These are phyloP conservation scores for Pachyuromys duprasi DNA, from an alignment of 2,797 vertebrate genomes.

Conservation along the genomic window DNA sequence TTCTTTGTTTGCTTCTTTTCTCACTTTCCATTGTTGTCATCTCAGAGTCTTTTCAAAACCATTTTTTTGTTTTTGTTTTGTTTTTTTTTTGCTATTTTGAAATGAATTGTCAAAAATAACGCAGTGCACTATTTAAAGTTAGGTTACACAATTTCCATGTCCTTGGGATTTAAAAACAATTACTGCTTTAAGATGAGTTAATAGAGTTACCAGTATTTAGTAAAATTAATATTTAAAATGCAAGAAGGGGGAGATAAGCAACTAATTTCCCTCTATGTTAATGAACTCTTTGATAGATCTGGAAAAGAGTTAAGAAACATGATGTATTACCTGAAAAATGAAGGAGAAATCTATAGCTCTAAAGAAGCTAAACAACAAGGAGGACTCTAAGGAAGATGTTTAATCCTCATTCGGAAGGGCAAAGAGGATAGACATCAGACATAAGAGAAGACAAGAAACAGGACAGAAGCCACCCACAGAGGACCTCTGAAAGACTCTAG, in stretches of 20 bases:
- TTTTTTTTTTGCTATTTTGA: slow-evolving; percentile 42
- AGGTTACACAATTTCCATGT: slow-evolving; percentile 59
- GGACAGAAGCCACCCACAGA: too few relatives aligned
- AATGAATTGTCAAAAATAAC: neutral
- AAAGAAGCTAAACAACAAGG: too few relatives aligned
- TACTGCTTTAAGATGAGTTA: neutral
- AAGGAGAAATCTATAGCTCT: neutral
- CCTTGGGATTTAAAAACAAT: slow-evolving; percentile 26
- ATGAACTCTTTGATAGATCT: neutral
- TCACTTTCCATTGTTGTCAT: neutral
- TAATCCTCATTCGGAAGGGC: too few relatives aligned
- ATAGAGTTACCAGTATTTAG: neutral
- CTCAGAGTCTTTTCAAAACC: neutral
- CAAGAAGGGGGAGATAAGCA: neutral
- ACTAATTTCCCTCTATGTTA: neutral
- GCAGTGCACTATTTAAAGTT: neutral
- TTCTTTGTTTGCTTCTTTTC: neutral
- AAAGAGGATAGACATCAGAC: too few relatives aligned
- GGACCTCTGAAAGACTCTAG: too few relatives aligned
- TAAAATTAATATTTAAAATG: neutral
- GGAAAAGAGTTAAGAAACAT: neutral
- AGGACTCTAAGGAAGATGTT: too few relatives aligned
- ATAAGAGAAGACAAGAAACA: too few relatives aligned
- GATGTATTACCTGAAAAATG: neutral
- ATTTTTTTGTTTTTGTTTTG: too few relatives aligned